A percentile compares a stretch with the other conserved stretches of the same genome.
phyloP scores from a whole-genome alignment of 2,888 invertebrate species.

The Ochlodes sylvanus region DNA sequence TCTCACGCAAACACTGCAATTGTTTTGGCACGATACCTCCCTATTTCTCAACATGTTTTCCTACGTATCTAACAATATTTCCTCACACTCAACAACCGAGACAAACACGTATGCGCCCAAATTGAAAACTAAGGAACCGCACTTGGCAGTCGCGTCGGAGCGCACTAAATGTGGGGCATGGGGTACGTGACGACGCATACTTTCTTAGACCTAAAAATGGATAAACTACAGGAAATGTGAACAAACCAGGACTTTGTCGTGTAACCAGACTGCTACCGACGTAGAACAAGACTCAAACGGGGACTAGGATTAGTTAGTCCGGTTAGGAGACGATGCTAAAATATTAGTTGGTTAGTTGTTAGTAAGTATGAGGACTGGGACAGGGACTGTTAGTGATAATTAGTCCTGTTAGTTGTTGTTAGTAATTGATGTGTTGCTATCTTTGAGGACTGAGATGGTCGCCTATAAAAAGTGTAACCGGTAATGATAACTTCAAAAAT shows the following conservation, averaged over 20 bases:
- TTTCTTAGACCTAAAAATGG: slow-evolving; percentile 11
- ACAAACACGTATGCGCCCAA: slow-evolving; percentile 34
- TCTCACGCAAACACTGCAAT: slow-evolving; percentile 25
- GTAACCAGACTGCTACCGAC: no score
- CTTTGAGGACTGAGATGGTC: no score
- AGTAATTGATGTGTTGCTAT: no score
- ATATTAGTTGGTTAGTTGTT: no score
- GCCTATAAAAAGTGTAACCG: no score
- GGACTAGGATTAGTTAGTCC: no score
- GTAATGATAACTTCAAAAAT: no score
- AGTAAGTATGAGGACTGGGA: no score
- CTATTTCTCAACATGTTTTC: slow-evolving; percentile 26
- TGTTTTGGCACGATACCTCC: slow-evolving; percentile 31
- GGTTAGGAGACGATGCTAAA: no score
- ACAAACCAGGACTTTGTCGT: slow-evolving; percentile 8
- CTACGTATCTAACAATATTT: slow-evolving; percentile 30
- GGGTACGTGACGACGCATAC: slow-evolving; percentile 26
- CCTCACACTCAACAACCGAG: slow-evolving; percentile 22
- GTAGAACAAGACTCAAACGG: no score
- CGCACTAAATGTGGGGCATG: slow-evolving; percentile 22
- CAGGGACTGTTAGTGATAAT: no score
- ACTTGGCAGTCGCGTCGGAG: slow-evolving; percentile 26
- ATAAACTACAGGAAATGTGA: background rate
- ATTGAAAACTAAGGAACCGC: slow-evolving; percentile 38
- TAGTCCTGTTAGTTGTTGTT: no score